Conservation (phyloP, 2,113 vertebrate species). For the Cygnus buccinator region DNA sequence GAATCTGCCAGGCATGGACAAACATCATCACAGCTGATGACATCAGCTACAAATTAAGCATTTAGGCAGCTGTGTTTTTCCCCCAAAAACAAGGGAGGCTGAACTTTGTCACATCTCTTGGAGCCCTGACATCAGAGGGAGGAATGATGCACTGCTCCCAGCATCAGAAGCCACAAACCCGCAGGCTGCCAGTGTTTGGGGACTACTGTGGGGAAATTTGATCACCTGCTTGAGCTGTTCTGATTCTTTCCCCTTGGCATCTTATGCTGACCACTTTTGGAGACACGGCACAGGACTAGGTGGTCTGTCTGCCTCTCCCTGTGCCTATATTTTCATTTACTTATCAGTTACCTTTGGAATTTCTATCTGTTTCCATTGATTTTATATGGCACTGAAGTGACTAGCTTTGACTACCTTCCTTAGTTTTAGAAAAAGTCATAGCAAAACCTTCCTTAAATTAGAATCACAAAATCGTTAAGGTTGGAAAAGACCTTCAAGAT, state of each 20-base stretch:
- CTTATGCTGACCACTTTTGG: not conserved
- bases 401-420: not conserved
- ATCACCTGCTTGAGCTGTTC: not conserved
- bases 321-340: not conserved
- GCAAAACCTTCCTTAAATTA: not conserved
- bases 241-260: not conserved
- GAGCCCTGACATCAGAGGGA: fast-evolving
- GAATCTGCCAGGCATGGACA: not conserved
- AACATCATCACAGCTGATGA: not conserved
- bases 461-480: too few relatives aligned
- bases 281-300: not conserved
- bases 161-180: fast-evolving
- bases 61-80: not conserved
- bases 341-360: not conserved
- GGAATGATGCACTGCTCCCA: not conserved
- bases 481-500: too few relatives aligned
- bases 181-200: not conserved
- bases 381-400: not conserved
- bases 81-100: not conserved
- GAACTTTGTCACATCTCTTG: not conserved
- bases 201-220: not conserved
- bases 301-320: not conserved
- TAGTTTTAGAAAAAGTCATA: not conserved
- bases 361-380: not conserved
- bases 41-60: not conserved